Evolutionary conservation across 2,888 invertebrate species (phyloP).

Genomic region (Yponomeuta plumbellus): DNA sequence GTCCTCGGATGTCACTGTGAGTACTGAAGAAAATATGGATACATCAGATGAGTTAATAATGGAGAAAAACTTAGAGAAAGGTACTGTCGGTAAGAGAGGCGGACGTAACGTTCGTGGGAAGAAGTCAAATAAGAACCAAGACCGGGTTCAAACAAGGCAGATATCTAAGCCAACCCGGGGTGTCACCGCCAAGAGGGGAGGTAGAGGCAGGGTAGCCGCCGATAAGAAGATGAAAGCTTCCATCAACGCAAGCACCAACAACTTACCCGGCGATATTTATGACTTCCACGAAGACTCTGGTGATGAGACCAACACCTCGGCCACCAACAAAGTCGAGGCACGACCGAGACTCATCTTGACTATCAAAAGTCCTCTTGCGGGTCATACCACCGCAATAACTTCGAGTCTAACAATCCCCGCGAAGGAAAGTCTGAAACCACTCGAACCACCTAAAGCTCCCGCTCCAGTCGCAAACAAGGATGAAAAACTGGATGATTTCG

Average conservation of each 20-base stretch:
- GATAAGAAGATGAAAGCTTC: conserved; percentile 70
- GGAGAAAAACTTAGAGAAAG: conserved; percentile 29
- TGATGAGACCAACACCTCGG: conserved; percentile 78
- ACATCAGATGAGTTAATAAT: conserved; percentile 30
- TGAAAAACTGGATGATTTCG: conserved; percentile 77
- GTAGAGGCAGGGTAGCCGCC: conserved; percentile 68
- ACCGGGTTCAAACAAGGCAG: conserved; percentile 66
- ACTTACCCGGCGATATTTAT: conserved; percentile 86
- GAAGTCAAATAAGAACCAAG: conserved; percentile 51
- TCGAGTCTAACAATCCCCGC: conserved; percentile 45
- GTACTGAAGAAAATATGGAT: conserved; percentile 28
- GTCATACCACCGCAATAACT: conserved; percentile 53
- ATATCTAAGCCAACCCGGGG: conserved; percentile 61
- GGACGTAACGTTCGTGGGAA: conserved; percentile 63
- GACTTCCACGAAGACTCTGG: conserved; percentile 94
- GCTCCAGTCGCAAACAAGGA: conserved; percentile 42
- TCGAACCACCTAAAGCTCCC: conserved; percentile 41
- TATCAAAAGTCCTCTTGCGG: conserved; percentile 82
- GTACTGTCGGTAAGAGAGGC: conserved; percentile 47
- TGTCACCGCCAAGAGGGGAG: conserved; percentile 60
- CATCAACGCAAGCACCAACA: conserved; percentile 72
- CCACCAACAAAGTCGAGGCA: conserved; percentile 64
- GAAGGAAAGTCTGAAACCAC: conserved; percentile 49
- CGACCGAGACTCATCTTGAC: conserved; percentile 88
- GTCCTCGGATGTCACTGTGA: neutral